Base-by-base conservation (phyloP, 2,113 vertebrate species). In the Sula dactylatra region DNA sequence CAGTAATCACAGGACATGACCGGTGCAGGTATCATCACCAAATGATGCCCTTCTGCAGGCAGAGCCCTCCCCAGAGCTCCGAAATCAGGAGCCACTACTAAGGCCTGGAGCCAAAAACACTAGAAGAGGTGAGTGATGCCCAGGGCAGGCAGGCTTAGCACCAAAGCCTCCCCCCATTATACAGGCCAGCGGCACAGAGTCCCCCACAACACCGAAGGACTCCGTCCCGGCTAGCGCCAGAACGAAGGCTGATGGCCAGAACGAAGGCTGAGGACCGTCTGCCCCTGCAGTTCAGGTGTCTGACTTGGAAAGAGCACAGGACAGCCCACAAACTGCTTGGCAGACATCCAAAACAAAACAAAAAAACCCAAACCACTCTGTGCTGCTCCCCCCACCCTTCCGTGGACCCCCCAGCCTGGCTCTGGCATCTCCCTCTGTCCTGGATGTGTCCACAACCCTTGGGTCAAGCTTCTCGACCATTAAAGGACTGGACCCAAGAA, bases 161-260 rank as follows among this genome's bases (percentile, higher is more conserved):
- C 34, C 1, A 0, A 34, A 73, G 31, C 11, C 24, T 58, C 24
- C 31, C 26, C 4, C 2, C 62, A 6, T 29, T 34, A n/a, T 45
- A 25, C 13, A 50, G 16, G 16, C 62, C 47, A 81, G 34, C 2
- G 1, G 58, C 58, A 76, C 27, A 40, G 9, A 78, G 17, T 19
- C 13, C 16, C 40, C 11, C 2, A 0, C 31, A 24, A 9, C 45
- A 47, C 16, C 2, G 0, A 54, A 56, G 19, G 44, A 14, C 22
- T 81, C 42, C 29, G 55, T 62, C 64, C 83, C 66, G 32, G 32
- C 25, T 18, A 67, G 25, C 6, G 4, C 7, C 0, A 0, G 22
- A 59, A 44, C 4, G 1, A 61, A 69, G 44, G 40, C 31, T 59
- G 65, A 90, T n/a, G n/a, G 4, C 7, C 0, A 0, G 22, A 59